Evolutionary conservation across 92 coral and sea anemone species (phyloP).

Genomic region (Meandrina meandrites): DNA sequence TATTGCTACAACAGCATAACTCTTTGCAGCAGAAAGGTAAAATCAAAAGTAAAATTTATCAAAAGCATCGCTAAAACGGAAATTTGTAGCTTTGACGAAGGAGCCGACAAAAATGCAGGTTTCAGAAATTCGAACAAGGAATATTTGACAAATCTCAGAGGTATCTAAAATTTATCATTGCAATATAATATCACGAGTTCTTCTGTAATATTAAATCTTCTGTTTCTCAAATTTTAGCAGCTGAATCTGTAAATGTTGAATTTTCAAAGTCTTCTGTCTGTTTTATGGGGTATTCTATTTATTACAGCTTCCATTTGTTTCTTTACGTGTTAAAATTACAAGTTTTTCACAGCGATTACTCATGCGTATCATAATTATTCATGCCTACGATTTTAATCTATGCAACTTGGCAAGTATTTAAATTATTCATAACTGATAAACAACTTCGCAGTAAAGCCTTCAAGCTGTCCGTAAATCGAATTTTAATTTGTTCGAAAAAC

Average conservation of each 20-base stretch:
- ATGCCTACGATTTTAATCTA: not conserved
- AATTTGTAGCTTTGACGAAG: not conserved
- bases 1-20: not conserved
- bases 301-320: not conserved
- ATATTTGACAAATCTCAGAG: no score
- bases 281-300: not conserved
- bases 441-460: not conserved
- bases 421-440: conserved; percentile 14
- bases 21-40: not conserved
- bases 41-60: not conserved
- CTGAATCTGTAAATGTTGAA: not conserved
- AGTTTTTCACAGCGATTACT: not conserved
- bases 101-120: not conserved
- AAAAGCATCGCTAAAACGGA: not conserved
- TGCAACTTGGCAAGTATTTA: not conserved
- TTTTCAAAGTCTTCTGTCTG: no score
- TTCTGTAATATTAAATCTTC: no score
- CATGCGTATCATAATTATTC: conserved; percentile 17
- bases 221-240: not conserved
- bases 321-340: not conserved
- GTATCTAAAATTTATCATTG: no score
- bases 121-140: no score
- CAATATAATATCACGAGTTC: no score
- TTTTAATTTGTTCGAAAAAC: not conserved
- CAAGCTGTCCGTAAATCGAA: not conserved